Conservation (phyloP, 2,888 invertebrate species). For the Atrina japonica region DNA sequence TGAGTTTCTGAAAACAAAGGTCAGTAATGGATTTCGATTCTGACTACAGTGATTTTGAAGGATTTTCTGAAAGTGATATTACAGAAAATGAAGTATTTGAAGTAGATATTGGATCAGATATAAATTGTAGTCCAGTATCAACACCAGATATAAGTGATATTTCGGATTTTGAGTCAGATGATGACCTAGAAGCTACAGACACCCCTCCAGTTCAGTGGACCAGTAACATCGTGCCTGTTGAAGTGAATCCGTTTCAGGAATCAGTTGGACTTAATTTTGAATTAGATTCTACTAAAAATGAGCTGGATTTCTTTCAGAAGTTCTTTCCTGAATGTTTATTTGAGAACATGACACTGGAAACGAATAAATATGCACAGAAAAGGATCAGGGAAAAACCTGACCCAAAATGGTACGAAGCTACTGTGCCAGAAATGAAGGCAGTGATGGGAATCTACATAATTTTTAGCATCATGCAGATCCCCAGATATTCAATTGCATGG, state of each 20-base stretch:
- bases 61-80: no score
- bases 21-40: no score
- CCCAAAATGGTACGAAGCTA: background rate
- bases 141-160: no score
- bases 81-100: no score
- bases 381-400: constrained; percentile 1
- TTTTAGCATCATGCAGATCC: constrained; percentile 11
- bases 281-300: background rate
- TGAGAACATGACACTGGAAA: constrained; percentile 2
- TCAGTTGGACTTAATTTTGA: constrained; percentile 8
- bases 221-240: no score
- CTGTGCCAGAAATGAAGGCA: constrained; percentile 24
- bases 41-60: no score
- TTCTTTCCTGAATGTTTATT: constrained; percentile 20
- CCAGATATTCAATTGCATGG: constrained; percentile 25
- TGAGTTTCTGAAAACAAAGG: no score
- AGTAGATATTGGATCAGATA: no score
- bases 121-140: no score
- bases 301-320: constrained; percentile 15
- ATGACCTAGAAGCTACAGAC: no score
- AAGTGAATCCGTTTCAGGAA: constrained; percentile 4
- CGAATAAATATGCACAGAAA: background rate
- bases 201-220: no score
- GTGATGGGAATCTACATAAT: constrained; percentile 32
- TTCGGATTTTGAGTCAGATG: no score